Conservation (phyloP, 2,113 vertebrate genomes). For the Lutjanus erythropterus region DNA sequence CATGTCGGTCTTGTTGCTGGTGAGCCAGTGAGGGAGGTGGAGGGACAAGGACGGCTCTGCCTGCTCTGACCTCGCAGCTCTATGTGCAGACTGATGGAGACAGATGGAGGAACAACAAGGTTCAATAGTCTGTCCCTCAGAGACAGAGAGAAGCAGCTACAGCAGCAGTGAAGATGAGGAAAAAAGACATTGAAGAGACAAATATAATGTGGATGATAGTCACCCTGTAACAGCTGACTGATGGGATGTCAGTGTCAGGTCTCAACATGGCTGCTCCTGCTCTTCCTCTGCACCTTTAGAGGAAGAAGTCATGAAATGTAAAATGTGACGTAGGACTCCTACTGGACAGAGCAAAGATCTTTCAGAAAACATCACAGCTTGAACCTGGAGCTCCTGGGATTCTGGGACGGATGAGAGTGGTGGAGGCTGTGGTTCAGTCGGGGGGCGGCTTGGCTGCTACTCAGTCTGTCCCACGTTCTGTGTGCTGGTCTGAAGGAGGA, state of each 20-base stretch:
- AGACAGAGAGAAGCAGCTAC: not conserved
- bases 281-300: slow-evolving; percentile 23
- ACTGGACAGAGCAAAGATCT: not conserved
- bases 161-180: not conserved
- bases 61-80: slow-evolving; percentile 9
- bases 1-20: slow-evolving; percentile 54
- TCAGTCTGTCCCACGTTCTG: not conserved
- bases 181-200: not conserved
- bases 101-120: not conserved
- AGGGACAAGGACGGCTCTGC: not conserved
- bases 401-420: slow-evolving; percentile 8
- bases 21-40: slow-evolving; percentile 62
- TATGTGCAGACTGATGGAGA: slow-evolving; percentile 23
- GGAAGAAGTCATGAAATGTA: not conserved
- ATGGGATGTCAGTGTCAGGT: slow-evolving; percentile 16
- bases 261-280: not conserved
- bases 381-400: slow-evolving; percentile 45
- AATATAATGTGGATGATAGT: not conserved
- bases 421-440: not conserved
- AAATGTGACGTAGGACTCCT: not conserved
- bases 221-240: slow-evolving; percentile 30
- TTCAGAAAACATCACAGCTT: not conserved
- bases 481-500: slow-evolving; percentile 6
- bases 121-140: not conserved
- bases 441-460: not conserved